These are phyloP conservation scores for Phortica variegata DNA, from an alignment of 1,140 invertebrate genomes.

Conservation along the genomic window DNA sequence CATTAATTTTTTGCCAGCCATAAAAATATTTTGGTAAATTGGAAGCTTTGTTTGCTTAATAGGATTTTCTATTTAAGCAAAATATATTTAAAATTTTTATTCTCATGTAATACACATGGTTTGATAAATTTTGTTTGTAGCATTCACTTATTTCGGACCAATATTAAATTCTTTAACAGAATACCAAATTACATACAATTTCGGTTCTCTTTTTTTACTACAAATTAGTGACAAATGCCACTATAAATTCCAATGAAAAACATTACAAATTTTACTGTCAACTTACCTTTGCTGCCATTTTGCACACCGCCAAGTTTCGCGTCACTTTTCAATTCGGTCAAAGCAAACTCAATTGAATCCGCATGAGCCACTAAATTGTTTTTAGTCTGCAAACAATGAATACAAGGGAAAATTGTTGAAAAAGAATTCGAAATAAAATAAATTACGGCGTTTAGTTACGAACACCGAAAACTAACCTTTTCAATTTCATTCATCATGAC, in stretches of 20 bases:
- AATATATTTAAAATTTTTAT: no score
- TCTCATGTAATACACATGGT: no score
- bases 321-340: conserved; percentile 44
- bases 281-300: conserved; percentile 40
- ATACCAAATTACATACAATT: neutral
- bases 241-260: conserved; percentile 21
- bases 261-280: neutral
- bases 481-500: conserved; percentile 55
- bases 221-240: no score
- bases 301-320: conserved; percentile 30
- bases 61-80: no score
- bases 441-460: neutral
- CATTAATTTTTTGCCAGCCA: no score
- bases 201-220: no score
- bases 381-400: conserved; percentile 39
- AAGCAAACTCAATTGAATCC: conserved; percentile 47
- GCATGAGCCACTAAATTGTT: conserved; percentile 53
- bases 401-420: conserved; percentile 1
- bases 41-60: no score
- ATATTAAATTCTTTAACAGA: neutral
- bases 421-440: neutral
- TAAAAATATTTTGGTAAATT: no score
- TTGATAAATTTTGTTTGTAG: no score
- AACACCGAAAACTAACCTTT: conserved; percentile 33
- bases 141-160: no score